phyloP scores from a whole-genome alignment of 2,888 invertebrate genomes.

The Actias luna region DNA sequence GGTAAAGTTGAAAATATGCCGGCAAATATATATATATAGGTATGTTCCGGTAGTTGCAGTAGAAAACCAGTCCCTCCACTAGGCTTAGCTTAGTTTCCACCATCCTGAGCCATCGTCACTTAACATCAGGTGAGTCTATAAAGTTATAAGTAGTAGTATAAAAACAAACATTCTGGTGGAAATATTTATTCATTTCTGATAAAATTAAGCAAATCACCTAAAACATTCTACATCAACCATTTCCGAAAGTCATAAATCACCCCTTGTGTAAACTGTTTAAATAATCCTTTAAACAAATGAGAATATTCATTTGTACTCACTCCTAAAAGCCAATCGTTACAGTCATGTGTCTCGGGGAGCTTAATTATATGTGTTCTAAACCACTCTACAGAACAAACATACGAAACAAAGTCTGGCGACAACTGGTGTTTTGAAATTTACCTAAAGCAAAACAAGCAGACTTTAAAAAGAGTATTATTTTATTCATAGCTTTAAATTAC shows the following conservation, averaged over 20 bases:
- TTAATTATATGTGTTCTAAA: neutral
- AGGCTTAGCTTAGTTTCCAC: too few relatives aligned
- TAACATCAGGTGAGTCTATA: too few relatives aligned
- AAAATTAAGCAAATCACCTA: neutral
- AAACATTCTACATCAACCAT: neutral
- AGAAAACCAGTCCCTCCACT: too few relatives aligned
- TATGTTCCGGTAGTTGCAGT: too few relatives aligned
- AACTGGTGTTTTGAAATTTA: neutral
- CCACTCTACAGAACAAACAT: neutral
- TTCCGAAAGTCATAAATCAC: neutral
- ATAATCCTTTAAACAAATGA: slow-evolving; percentile 1
- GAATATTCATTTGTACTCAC: slow-evolving; percentile 3
- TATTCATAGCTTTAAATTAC: neutral
- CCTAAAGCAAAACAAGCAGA: neutral
- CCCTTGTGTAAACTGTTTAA: neutral
- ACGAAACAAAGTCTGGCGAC: neutral
- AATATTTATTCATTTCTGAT: too few relatives aligned
- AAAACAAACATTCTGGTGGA: too few relatives aligned
- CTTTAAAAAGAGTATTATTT: neutral
- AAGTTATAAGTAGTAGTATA: too few relatives aligned
- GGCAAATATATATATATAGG: too few relatives aligned
- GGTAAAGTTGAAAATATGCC: too few relatives aligned
- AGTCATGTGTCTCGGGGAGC: neutral
- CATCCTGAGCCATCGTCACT: too few relatives aligned
- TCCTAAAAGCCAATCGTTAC: neutral